phyloP scores from a whole-genome alignment of 2,888 invertebrate genomes.

The Oeneis ivallda region DNA sequence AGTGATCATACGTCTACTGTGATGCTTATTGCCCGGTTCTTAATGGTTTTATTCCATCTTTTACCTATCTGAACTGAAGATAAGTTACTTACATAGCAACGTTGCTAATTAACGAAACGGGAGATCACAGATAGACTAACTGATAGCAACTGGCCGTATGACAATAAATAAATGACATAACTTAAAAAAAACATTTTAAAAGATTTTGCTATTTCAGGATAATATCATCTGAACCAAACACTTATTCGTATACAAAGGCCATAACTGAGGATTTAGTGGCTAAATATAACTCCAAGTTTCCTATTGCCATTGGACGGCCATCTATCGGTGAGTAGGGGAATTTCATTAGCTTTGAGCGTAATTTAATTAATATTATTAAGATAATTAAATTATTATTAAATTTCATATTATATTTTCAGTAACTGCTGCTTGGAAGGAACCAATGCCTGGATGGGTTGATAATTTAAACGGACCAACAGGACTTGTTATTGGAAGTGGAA shows the following conservation, averaged over 20 bases:
- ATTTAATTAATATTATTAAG: not conserved
- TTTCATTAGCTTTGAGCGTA: not conserved
- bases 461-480: slow-evolving; percentile 95
- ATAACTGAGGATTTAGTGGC: slow-evolving; percentile 92
- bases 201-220: slow-evolving; percentile 67
- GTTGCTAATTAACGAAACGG: too few relatives aligned
- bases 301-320: slow-evolving; percentile 92
- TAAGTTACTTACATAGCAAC: too few relatives aligned
- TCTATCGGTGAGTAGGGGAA: slow-evolving; percentile 88
- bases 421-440: slow-evolving; percentile 89
- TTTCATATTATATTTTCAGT: slow-evolving; percentile 76
- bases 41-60: too few relatives aligned
- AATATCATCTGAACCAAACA: slow-evolving; percentile 91
- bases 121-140: too few relatives aligned
- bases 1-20: not conserved
- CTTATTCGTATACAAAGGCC: slow-evolving; percentile 97
- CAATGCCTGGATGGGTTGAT: slow-evolving; percentile 94
- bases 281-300: slow-evolving; percentile 86
- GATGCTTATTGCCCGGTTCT: too few relatives aligned
- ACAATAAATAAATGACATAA: too few relatives aligned
- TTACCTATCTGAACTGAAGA: too few relatives aligned
- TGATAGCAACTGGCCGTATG: too few relatives aligned
- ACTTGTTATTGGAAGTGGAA: slow-evolving; percentile 88
- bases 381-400: not conserved
- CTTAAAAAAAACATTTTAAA: not conserved